phyloP scores from a whole-genome alignment of 2,888 invertebrate species.

The Eristalinus sepulchralis region DNA sequence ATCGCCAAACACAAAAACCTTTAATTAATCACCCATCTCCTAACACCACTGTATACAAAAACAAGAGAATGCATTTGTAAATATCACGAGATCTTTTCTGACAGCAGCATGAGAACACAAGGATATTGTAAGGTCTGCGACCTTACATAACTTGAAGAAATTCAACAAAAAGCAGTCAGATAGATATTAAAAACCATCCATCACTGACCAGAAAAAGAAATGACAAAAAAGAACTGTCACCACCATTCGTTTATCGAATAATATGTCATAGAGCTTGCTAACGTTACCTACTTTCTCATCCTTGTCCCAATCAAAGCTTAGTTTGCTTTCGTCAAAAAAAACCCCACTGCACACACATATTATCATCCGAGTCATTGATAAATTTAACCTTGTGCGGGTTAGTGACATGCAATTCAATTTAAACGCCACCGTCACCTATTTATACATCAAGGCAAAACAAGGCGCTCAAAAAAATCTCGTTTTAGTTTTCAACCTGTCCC shows the following conservation, averaged over 20 bases:
- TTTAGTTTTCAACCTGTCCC: background rate
- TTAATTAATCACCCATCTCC: too few relatives aligned
- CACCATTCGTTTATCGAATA: background rate
- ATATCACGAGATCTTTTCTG: background rate
- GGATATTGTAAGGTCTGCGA: background rate
- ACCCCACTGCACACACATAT: background rate
- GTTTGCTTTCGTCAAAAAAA: background rate
- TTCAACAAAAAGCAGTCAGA: background rate
- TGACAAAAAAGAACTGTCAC: background rate
- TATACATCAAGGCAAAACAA: background rate
- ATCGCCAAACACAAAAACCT: too few relatives aligned
- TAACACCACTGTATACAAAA: too few relatives aligned
- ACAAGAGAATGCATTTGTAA: too few relatives aligned
- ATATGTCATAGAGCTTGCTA: background rate
- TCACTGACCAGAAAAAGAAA: background rate
- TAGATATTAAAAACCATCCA: background rate
- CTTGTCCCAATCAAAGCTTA: background rate
- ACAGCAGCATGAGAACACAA: background rate
- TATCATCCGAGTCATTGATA: background rate
- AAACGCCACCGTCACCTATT: background rate
- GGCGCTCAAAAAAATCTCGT: background rate
- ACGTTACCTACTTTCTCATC: background rate
- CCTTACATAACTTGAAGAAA: background rate
- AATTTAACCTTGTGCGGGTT: background rate
- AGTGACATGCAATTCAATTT: background rate